Percentiles rank a stretch among this genome's conserved stretches.
Evolutionary conservation across 2,888 invertebrate genomes (phyloP).

Genomic region (Metacarcinus magister): DNA sequence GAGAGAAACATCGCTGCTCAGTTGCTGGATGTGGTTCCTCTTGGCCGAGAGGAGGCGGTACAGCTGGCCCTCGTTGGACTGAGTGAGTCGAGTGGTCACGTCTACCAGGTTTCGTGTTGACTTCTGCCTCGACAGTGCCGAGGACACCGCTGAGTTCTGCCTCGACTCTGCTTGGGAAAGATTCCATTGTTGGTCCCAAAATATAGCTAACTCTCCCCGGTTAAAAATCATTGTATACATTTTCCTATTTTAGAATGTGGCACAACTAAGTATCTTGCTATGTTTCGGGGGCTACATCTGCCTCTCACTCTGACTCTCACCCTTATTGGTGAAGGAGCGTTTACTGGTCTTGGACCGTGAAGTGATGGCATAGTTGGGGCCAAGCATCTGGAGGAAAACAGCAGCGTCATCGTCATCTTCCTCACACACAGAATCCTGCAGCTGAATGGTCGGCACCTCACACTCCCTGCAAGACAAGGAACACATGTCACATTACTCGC

Average conservation of each 20-base stretch:
- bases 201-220: not conserved
- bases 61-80: conserved; percentile 76
- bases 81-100: conserved; percentile 71
- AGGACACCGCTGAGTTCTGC: conserved; percentile 66
- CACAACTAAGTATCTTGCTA: not conserved
- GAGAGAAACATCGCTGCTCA: conserved; percentile 76
- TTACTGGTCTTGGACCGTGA: conserved; percentile 70
- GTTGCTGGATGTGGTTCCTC: conserved; percentile 82
- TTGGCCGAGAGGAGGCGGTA: conserved; percentile 82
- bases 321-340: conserved; percentile 26
- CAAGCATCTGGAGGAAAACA: conserved; percentile 80
- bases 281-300: not conserved
- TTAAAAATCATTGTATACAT: not conserved
- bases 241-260: not conserved
- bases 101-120: conserved; percentile 75
- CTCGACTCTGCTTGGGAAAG: conserved; percentile 61
- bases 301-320: not conserved
- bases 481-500: not conserved
- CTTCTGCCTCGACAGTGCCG: conserved; percentile 71
- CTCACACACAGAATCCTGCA: conserved; percentile 37
- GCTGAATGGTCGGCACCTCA: conserved; percentile 67
- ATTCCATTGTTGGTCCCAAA: not conserved
- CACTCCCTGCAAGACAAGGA: conserved; percentile 58
- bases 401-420: conserved; percentile 82
- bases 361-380: conserved; percentile 81